phyloP scores from a whole-genome alignment of 1,140 invertebrate genomes.

The Cydia splendana region DNA sequence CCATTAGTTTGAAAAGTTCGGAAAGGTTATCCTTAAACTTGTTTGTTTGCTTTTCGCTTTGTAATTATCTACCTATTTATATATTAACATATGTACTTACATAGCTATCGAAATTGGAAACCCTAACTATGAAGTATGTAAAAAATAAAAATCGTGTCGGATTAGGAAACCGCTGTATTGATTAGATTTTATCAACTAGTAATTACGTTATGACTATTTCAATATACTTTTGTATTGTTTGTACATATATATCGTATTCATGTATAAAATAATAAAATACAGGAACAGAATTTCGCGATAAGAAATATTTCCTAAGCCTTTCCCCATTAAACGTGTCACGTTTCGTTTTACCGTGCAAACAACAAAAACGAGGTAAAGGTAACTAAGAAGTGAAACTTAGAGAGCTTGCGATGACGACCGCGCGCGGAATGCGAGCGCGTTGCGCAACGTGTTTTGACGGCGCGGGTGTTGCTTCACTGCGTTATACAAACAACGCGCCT shows the following conservation, averaged over 20 bases:
- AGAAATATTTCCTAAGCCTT: background rate
- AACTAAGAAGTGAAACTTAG: constrained; percentile 41
- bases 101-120: too few species aligned
- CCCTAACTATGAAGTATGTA: too few species aligned
- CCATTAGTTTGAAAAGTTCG: background rate
- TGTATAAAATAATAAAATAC: background rate
- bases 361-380: constrained; percentile 15
- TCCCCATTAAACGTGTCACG: background rate
- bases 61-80: too few species aligned
- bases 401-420: constrained; percentile 42
- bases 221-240: background rate
- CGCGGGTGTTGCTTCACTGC: constrained; percentile 38
- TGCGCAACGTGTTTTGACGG: constrained; percentile 70
- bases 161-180: too few species aligned
- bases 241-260: too few species aligned
- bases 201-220: too few species aligned
- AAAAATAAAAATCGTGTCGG: too few species aligned
- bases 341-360: background rate
- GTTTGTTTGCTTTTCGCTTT: too few species aligned
- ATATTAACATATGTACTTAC: too few species aligned
- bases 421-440: constrained; percentile 56
- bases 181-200: too few species aligned
- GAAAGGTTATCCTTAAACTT: background rate
- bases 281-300: background rate
- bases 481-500: constrained; percentile 27